Conservation (phyloP, 2,113 vertebrate species). For the Chloebia gouldiae region DNA sequence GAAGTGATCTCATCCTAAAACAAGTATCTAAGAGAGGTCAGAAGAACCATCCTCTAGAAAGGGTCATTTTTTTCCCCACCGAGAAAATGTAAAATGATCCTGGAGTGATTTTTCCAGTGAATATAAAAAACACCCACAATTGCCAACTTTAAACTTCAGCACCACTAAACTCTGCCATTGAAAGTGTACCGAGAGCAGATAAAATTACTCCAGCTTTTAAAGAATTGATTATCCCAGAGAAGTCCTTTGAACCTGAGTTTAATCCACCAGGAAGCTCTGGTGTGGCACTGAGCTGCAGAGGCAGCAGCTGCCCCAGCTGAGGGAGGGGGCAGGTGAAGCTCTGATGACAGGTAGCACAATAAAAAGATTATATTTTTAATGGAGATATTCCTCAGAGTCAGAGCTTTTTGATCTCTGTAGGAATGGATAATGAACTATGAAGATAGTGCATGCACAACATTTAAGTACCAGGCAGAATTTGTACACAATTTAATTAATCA, state of each 20-base stretch:
- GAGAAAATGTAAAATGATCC: neutral
- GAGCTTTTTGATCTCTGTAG: neutral
- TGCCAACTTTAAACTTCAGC: neutral
- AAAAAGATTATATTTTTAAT: neutral
- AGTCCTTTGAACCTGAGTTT: neutral
- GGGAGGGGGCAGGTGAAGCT: neutral
- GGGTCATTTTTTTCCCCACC: neutral
- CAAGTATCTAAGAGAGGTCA: conserved; percentile 38
- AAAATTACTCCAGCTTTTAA: conserved; percentile 8
- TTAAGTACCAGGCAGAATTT: neutral
- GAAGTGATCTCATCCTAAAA: conserved; percentile 60
- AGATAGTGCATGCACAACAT: neutral
- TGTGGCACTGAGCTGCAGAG: neutral
- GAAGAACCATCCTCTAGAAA: conserved; percentile 14
- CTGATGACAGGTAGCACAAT: neutral
- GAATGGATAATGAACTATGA: conserved; percentile 20
- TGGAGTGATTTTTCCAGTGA: neutral
- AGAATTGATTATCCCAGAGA: neutral
- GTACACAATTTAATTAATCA: neutral
- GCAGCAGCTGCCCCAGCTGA: neutral
- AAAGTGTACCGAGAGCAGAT: neutral
- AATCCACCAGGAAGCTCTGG: neutral
- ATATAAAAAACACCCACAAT: neutral
- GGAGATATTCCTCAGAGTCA: neutral
- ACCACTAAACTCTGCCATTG: neutral